Base-by-base conservation (phyloP, 1,140 invertebrate genomes). In the Ooceraea biroi region DNA sequence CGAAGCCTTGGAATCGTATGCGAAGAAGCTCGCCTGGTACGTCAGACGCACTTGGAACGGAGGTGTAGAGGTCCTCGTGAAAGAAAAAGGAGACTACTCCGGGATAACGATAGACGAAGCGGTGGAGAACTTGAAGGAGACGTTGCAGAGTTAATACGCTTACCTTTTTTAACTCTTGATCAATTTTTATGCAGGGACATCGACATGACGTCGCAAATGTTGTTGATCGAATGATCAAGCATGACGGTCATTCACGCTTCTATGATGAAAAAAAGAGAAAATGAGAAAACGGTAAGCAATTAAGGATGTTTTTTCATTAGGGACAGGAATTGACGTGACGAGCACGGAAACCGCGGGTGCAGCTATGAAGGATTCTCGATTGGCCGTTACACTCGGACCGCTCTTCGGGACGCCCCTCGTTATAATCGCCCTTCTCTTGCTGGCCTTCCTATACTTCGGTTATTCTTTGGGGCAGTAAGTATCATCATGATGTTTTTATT, bases 381-480 rank as follows among this genome's bases (percentile, higher is more conserved):
- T 92, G 0, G 52, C 71, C 0, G 55, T 82, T 0, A 72, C 73
- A 5, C 57, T 94, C 12, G 84, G 72, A 4, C 91, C 90, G 0
- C 52, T 94, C 5, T 73, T 94, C 4, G 90, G 84, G 0, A 85
- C 83, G 12, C 88, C 91, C 2, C 30, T 92, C 0, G 44, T 91
- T 17, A 50, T 91, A 0, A 22, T 94, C 1, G 3, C 85, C 0
- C 48, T 93, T 4, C 36, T 93, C 10, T 36, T 93, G 0, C 0
- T 89, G 0, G 66, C 60, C 0, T 89, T 90, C 7, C 65, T 89
- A 0, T 87, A 89, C 11, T 92, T 87, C 27, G 93, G 92, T 25
- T 94, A 94, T 63, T 89, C 92, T 1, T 88, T 84, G 41, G 80
- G 48, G 0, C 84, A 92, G 93, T 94, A 88, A 93, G 93, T 93